Percentiles rank a stretch among this genome's conserved stretches.
Conservation (phyloP, 2,797 vertebrate species). For the Phyllotis vaccarum region DNA sequence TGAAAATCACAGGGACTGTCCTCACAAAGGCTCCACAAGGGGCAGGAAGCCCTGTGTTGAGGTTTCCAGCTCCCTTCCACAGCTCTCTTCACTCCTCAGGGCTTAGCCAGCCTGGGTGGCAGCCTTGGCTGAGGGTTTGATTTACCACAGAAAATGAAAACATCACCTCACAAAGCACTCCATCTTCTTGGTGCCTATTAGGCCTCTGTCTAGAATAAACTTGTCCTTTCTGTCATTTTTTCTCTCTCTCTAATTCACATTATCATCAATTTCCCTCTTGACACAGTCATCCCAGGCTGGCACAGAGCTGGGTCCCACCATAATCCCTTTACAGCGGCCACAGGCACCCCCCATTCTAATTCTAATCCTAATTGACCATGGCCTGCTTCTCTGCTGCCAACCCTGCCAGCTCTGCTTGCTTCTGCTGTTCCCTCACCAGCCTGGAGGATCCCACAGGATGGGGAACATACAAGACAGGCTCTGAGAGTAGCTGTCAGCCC, state of each 20-base stretch:
- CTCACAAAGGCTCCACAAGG: rapidly evolving
- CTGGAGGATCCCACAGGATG: not conserved
- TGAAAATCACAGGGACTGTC: not conserved
- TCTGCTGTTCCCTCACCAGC: not conserved
- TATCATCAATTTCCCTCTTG: constrained; percentile 86
- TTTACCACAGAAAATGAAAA: constrained; percentile 84
- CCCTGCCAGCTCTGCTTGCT: not conserved
- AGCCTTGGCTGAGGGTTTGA: constrained; percentile 33
- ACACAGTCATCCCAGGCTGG: constrained; percentile 82
- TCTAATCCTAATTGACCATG: constrained; percentile 79
- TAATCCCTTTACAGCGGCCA: constrained; percentile 81
- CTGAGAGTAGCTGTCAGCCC: constrained; percentile 33
- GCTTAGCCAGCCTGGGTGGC: not conserved
- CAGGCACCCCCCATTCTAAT: constrained; percentile 62
- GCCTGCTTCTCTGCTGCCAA: constrained; percentile 6
- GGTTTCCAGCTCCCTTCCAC: not conserved
- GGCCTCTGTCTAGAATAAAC: constrained; percentile 81
- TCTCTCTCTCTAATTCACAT: constrained; percentile 85
- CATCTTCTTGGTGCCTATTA: constrained; percentile 81
- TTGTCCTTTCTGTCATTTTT: constrained; percentile 82
- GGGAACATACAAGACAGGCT: not conserved
- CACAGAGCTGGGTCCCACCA: constrained; percentile 78
- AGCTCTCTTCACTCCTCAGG: constrained; percentile 10
- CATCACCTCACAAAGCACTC: constrained; percentile 79
- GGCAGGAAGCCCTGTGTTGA: not conserved